Evolutionary conservation across 2,797 vertebrate genomes (phyloP).

Genomic region (Galago senegalensis): DNA sequence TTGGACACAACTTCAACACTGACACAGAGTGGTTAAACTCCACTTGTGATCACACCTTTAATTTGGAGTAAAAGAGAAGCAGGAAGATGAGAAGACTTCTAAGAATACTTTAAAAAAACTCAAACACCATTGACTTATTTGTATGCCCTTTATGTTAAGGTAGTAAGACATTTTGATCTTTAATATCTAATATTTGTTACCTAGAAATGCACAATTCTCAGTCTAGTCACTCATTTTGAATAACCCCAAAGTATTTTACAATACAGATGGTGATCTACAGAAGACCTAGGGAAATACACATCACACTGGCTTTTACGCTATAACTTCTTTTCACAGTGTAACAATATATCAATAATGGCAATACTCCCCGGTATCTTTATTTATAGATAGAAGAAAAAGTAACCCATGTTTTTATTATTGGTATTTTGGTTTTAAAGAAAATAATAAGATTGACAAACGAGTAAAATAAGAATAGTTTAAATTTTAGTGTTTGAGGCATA

Average conservation of each 20-base stretch:
- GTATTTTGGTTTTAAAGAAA: conserved; percentile 42
- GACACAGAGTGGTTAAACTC: conserved; percentile 6
- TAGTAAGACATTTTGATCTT: background rate
- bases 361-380: background rate
- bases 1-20: background rate
- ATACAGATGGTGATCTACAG: background rate
- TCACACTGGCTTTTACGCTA: background rate
- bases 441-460: conserved; percentile 23
- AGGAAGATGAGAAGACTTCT: background rate
- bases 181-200: conserved; percentile 17
- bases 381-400: conserved; percentile 7
- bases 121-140: background rate
- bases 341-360: background rate
- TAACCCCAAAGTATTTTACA: conserved; percentile 54
- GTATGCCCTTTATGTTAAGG: background rate
- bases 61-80: background rate
- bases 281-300: conserved; percentile 34
- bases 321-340: background rate
- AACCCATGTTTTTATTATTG: background rate
- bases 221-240: background rate
- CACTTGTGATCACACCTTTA: conserved; percentile 8
- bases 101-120: conserved; percentile 40
- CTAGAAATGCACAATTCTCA: background rate
- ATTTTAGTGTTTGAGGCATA: conserved; percentile 18
- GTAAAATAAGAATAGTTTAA: conserved; percentile 34